A percentile compares a stretch with the other conserved stretches of the same genome.
phyloP scores from a whole-genome alignment of 2,888 invertebrate genomes.

The Schrankia costaestrigalis region DNA sequence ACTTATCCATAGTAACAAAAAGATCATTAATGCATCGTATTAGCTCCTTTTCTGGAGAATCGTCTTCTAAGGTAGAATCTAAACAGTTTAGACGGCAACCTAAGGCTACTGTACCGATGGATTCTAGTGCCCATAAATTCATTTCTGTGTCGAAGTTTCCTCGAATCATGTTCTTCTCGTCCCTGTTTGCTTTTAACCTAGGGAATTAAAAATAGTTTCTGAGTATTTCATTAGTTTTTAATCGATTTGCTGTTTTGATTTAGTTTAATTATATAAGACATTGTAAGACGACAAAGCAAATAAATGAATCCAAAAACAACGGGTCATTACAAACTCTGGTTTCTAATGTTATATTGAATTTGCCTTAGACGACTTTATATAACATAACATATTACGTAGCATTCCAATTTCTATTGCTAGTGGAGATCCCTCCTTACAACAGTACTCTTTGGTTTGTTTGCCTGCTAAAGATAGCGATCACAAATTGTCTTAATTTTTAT shows the following conservation, averaged over 20 bases:
- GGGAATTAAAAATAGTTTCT: background rate
- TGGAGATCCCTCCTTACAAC: no score
- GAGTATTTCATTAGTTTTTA: no score
- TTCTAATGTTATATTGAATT: no score
- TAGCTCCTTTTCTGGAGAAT: constrained; percentile 52
- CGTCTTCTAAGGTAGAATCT: constrained; percentile 47
- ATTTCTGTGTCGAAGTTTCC: constrained; percentile 71
- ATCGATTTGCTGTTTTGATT: background rate
- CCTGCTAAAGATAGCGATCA: background rate
- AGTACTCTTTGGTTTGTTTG: background rate
- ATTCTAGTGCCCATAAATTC: constrained; percentile 75
- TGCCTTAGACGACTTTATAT: no score
- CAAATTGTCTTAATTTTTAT: background rate
- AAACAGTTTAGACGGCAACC: constrained; percentile 62
- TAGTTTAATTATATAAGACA: background rate
- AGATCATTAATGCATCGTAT: constrained; percentile 55
- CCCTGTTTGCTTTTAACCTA: constrained; percentile 75
- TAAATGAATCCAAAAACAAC: no score
- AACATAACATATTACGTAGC: no score
- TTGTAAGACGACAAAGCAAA: no score
- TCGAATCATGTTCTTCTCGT: constrained; percentile 76
- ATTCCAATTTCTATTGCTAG: no score
- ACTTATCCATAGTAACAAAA: constrained; percentile 36
- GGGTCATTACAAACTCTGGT: no score
- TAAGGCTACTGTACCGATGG: constrained; percentile 60